Evolutionary conservation across 1,140 invertebrate species (phyloP).

Genomic region (Geopemphigus sp.): DNA sequence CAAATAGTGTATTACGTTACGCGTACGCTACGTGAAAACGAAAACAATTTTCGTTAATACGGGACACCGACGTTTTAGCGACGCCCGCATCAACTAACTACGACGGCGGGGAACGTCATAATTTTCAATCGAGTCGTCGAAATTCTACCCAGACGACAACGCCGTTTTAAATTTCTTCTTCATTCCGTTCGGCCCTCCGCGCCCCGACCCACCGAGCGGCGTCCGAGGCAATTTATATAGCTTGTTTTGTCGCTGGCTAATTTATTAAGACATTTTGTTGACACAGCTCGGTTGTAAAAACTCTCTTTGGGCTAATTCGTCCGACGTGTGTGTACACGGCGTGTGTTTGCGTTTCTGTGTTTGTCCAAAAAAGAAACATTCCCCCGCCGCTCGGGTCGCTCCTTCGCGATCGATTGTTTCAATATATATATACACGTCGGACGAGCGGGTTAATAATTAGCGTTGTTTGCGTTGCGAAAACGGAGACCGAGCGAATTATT

Average conservation of each 20-base stretch:
- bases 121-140: slow-evolving; percentile 1
- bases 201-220: no score
- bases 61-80: no score
- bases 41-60: no score
- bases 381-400: no score
- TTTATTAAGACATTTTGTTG: slow-evolving; percentile 39
- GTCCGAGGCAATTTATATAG: slow-evolving; percentile 8
- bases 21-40: no score
- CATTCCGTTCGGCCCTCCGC: no score
- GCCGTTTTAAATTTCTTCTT: neutral
- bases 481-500: neutral
- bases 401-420: slow-evolving; percentile 22
- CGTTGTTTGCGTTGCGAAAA: slow-evolving; percentile 13
- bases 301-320: slow-evolving; percentile 1
- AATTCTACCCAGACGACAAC: slow-evolving; percentile 7
- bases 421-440: slow-evolving; percentile 30
- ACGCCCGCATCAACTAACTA: neutral
- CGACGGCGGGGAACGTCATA: neutral
- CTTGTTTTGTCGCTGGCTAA: slow-evolving; percentile 10
- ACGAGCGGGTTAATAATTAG: slow-evolving; percentile 29
- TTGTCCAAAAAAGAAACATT: slow-evolving; percentile 10
- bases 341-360: slow-evolving; percentile 32
- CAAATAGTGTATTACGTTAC: no score
- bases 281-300: slow-evolving; percentile 37
- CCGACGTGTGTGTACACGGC: neutral